Conservation (phyloP, 2,797 vertebrate species). For the Acipenser oxyrinchus region DNA sequence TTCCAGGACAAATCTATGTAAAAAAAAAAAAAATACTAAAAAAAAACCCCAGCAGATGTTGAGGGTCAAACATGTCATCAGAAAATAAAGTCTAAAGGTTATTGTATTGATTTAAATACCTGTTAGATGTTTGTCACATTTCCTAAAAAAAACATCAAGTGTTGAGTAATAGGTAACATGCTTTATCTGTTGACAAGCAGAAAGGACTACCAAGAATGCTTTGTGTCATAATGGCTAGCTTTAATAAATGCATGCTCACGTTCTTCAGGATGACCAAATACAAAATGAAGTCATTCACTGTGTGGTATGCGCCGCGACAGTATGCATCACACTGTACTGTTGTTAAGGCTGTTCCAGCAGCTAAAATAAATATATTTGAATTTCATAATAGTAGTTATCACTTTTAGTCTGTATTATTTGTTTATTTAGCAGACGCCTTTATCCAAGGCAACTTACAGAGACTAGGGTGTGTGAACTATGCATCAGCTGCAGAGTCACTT, state of each 20-base stretch:
- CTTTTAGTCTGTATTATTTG: too few species aligned
- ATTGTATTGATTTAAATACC: constrained; percentile 27
- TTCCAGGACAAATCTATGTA: constrained; percentile 13
- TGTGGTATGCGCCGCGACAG: not conserved
- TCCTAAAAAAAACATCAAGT: not conserved
- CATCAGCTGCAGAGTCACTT: too few species aligned
- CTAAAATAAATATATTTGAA: too few species aligned
- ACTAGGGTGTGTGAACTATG: too few species aligned
- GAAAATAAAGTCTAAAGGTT: constrained; percentile 12
- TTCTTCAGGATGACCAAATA: not conserved
- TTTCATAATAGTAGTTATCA: too few species aligned
- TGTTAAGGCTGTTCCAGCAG: too few species aligned
- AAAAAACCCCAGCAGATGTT: constrained; percentile 32
- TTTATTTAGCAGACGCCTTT: too few species aligned
- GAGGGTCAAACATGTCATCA: constrained; percentile 17
- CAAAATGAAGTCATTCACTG: not conserved
- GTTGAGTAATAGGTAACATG: not conserved
- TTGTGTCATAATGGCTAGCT: not conserved
- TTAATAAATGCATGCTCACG: not conserved
- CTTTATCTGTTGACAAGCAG: constrained; percentile 3
- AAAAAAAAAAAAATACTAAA: constrained; percentile 28
- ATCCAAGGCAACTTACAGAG: too few species aligned
- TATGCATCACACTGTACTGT: too few species aligned
- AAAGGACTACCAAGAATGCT: not conserved
- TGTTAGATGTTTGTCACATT: constrained; percentile 19